Base-by-base conservation (phyloP, 2,113 vertebrate species). In the Typhlomys cinereus region DNA sequence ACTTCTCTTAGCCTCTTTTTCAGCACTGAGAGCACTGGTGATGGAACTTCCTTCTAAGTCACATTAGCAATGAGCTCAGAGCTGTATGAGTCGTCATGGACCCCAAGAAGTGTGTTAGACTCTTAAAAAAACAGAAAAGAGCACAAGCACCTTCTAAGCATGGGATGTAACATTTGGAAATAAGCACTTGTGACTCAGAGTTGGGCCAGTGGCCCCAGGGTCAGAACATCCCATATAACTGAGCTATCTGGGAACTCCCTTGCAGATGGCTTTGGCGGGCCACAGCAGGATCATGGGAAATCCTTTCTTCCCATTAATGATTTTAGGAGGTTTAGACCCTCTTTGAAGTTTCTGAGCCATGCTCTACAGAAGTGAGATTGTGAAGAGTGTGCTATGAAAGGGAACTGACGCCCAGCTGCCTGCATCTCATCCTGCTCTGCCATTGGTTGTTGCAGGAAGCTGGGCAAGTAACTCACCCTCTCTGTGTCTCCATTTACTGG, bases 161-260 rank as follows among this genome's bases (percentile, higher is more conserved):
- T 88, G 17, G 57, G 81, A 78, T 36, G 21, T 94, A 78, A 82
- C 78, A 83, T 91, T 87, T 83, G 44, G 54, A 83, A 87, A 34
- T 21, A 69, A 25, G 54, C 5, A 1, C 27, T 11, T 14, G 14
- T 64, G 44, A 93, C 36, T 92, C 74, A 78, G n/a, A 57, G 59
- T 75, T 74, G 86, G n/a, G n/a, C n/a, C 29, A 70, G n/a, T 84
- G 88, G 84, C 31, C n/a, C 69, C 31, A 41, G 41, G 39, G 69
- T 11, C 34, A 74, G 85, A 90, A 80, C 31, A 67, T 50, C 82
- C 27, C 20, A 71, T 0, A 3, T 23, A 57, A 15, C 27, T 71
- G 69, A 67, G 48, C 39, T 69, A 12, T 80, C 44, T 29, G 17
- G 25, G 46, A 69, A 39, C 7, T 39, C 9, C 27, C 29, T 39